Evolutionary conservation across 2,888 invertebrate genomes (phyloP), one percentile per base, ranked within the genome.

Genomic region (Thereva nobilitata): DNA sequence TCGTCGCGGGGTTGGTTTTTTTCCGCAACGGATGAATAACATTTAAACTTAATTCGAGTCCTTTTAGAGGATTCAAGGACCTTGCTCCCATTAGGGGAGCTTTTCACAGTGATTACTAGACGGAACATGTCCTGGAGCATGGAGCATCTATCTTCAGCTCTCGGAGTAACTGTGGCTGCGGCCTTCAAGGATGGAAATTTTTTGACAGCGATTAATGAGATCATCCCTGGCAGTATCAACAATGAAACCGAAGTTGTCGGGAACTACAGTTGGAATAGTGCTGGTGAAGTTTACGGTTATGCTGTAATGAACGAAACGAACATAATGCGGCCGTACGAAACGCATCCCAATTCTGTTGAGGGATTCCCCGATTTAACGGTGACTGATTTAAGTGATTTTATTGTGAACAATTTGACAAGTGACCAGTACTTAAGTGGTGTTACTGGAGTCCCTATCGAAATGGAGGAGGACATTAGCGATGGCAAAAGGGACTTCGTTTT

Each of bases 401-500:
- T 64, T 6, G 45, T 45, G 37, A 53, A 53, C 35, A 64, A 64
- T 41, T 53, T 64, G 12, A 64, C 64, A 53, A 50, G 23, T 50
- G 40, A 61, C 40, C 41, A 42, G 37, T 42, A 10, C 8, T 34
- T 44, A n/a, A 64, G 54, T 67, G 72, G 72, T 44, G 70, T 72
- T 53, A 69, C 73, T 56, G 72, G 73, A 8, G 72, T 54, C 77
- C 76, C 68, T 69, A 67, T 47, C 34, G 44, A 47, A 50, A 66
- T 5, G 23, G 57, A 67, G 23, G 41, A 52, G 34, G 42, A 54
- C 50, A 71, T 75, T 7, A 77, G 76, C 49, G 49, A 49, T 35
- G 45, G 70, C 1, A 75, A 83, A 66, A 86, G 86, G 70, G 89
- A 90, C 68, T 91, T 88, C 76, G 88, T 91, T 73, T 91, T 90